phyloP scores from a whole-genome alignment of 1,140 invertebrate species.

The Tribolium madens region DNA sequence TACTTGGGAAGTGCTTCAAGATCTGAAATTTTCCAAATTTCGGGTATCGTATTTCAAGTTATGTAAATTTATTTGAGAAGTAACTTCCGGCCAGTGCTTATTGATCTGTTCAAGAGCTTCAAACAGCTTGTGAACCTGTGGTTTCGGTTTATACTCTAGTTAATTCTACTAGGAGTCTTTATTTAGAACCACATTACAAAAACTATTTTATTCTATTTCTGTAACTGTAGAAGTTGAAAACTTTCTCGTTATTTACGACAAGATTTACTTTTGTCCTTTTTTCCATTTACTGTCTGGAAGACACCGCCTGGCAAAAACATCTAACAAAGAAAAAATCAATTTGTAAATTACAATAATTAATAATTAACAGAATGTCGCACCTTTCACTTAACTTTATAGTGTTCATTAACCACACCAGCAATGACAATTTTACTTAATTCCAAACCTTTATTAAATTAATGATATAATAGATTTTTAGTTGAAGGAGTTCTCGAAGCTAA shows the following conservation, averaged over 20 bases:
- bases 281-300: neutral
- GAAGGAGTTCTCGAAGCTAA: neutral
- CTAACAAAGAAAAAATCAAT: neutral
- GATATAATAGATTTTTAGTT: neutral
- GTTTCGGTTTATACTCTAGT: neutral
- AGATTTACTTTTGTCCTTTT: neutral
- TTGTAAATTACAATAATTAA: conserved; percentile 22
- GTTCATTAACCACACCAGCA: conserved; percentile 7
- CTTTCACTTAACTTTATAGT: conserved; percentile 20
- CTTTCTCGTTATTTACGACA: conserved; percentile 30
- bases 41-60: too few species aligned
- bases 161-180: neutral
- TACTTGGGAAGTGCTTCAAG: too few species aligned
- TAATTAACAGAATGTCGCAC: conserved; percentile 7
- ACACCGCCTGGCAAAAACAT: neutral
- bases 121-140: neutral
- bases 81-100: neutral
- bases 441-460: conserved; percentile 20
- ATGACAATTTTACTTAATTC: conserved; percentile 10
- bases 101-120: neutral
- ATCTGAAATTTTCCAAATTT: too few species aligned
- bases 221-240: neutral
- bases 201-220: conserved; percentile 26
- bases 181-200: neutral
- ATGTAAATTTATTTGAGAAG: neutral